Evolutionary conservation across 2,888 invertebrate species (phyloP), one percentile per base, ranked within the genome.

Genomic region (Lysandra bellargus): DNA sequence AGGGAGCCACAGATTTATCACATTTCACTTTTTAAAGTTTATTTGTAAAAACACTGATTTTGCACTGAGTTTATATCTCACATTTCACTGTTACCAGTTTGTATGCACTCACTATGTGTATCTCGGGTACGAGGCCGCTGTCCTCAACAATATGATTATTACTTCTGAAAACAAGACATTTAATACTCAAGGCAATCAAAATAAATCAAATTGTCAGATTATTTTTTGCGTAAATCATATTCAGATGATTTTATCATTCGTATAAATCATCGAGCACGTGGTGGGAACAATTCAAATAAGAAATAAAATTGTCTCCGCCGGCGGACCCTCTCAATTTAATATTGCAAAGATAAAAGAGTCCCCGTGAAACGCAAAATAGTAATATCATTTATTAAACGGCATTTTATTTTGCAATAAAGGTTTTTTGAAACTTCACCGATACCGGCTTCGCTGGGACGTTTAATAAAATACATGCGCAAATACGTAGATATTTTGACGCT

Each of bases 281-380:
- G 69, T 37, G 37, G 69, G 33, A 17, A 49, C 49, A 30, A 75
- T 75, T 49, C 44, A 30, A 75, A 75, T 75, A 49, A 75, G 75
- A 75, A 14, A 49, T 49, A 49, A 75, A 49, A 75, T 49, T 49
- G 23, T 23, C 12, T 12, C 6, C 23, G 23, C 23, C 44, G 44
- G 44, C 23, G 75, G 75, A 12, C 49, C 44, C 49, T 69, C 69
- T 69, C 69, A 12, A 75, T 75, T 75, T 75, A 44, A 75, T 75
- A 75, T 75, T 49, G 44, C 75, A 49, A 75, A 44, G 75, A 75
- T 44, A 44, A 23, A 75, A 44, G 75, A n/a, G 12, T 75, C 75
- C 69, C 37, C 33, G 33, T 4, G 69, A 69, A 69, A 69, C 69
- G 33, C 69, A 69, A 33, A 33, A 69, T 69, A 69, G 69, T 69